Evolutionary conservation across 2,888 invertebrate species (phyloP), one percentile per base, ranked within the genome.

Genomic region (Pocota personata): DNA sequence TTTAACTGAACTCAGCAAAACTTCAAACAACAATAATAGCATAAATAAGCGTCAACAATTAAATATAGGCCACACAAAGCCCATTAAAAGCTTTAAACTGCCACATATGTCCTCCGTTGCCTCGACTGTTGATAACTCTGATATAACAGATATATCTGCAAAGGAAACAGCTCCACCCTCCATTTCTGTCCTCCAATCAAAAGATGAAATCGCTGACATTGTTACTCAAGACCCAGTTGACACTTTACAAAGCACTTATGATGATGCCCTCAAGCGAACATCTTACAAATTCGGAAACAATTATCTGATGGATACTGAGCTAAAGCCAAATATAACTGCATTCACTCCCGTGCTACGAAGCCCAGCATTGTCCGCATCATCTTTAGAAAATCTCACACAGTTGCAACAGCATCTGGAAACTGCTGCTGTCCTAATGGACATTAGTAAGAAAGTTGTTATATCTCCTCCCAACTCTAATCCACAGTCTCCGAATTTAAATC

Each of bases 391-490:
- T 77, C 86, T 90, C 62, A 90, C 89, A 35, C 90, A 91, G 88
- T 88, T 91, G 67, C 91, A 92, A 87, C 92, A 92, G 82, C 92
- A 92, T 87, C 88, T 92, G 67, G 93, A 93, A 90, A 93, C 92
- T 75, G 92, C 93, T 67, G 92, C 92, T 58, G 92, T 93, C 62
- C 88, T 92, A 73, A 92, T 93, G 92, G 92, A 93, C 88, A 93
- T 93, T 84, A 92, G 93, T 89, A 92, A 92, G 89, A 92, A 92
- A 89, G 91, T 91, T 57, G 90, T 92, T 60, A 91, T 92, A 84
- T 92, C 92, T 78, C 92, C 92, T 60, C 92, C 92, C 80, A 91
- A 90, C 87, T 92, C 92, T 76, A 92, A 92, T 89, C 92, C 91
- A 77, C 90, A 91, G 90, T 91, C 91, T 88, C 91, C 91, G 88